Percentiles rank a stretch among this genome's conserved stretches.
phyloP scores from a whole-genome alignment of 2,888 invertebrate genomes.

The Acanthosepion pharaonis region DNA sequence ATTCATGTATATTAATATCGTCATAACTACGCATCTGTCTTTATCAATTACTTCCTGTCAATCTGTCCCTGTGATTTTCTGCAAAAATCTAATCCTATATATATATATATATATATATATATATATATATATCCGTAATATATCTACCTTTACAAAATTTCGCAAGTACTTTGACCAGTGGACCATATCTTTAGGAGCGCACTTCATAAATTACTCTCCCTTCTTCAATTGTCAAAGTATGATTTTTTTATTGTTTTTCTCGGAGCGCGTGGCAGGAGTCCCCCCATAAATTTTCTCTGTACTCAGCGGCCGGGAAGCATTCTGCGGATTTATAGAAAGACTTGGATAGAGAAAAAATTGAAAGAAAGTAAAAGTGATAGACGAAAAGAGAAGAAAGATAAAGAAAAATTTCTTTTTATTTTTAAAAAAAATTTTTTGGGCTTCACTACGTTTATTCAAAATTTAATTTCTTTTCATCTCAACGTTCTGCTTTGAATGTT shows the following conservation, averaged over 20 bases:
- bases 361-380: neutral
- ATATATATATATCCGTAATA: neutral
- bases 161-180: neutral
- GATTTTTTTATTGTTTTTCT: neutral
- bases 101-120: neutral
- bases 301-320: neutral
- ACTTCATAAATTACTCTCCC: neutral
- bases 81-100: neutral
- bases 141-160: neutral
- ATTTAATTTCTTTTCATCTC: neutral
- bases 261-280: neutral
- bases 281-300: constrained; percentile 2
- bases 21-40: too few species aligned
- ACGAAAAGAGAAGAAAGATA: neutral
- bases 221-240: neutral
- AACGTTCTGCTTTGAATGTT: too few species aligned
- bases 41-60: too few species aligned
- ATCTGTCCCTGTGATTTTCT: too few species aligned
- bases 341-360: neutral
- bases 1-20: too few species aligned
- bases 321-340: neutral
- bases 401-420: neutral
- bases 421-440: neutral
- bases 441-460: neutral
- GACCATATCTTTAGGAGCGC: neutral